Evolutionary conservation across 30 jellyfish, hydroid and myxozoan species (phyloP).

Genomic region (Hydractinia echinata): DNA sequence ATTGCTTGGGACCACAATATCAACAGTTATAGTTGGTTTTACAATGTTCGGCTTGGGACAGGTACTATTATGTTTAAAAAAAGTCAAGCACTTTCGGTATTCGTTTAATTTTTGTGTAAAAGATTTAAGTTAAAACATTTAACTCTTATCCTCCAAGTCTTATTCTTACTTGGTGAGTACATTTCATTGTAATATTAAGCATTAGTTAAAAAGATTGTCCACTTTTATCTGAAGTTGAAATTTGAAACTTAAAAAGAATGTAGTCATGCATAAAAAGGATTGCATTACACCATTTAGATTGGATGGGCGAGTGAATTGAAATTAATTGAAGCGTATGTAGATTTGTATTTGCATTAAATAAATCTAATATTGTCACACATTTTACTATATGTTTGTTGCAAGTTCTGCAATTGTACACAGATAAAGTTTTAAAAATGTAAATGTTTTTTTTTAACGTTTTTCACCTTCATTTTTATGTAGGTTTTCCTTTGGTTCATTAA

Average conservation of each 20-base stretch:
- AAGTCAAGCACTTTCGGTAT: background rate
- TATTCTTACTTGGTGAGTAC: no score
- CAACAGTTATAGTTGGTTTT: slow-evolving; percentile 81
- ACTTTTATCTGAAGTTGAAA: no score
- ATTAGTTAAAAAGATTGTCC: no score
- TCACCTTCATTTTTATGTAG: slow-evolving; percentile 15
- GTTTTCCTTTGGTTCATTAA: slow-evolving; percentile 81
- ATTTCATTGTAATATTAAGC: no score
- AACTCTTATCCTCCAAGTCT: no score
- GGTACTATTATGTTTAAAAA: slow-evolving; percentile 32
- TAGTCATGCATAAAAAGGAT: no score
- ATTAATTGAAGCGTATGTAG: slow-evolving; percentile 73
- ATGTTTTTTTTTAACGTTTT: background rate
- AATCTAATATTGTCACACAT: background rate
- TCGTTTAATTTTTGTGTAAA: no score
- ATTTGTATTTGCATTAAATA: background rate
- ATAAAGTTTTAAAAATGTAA: background rate
- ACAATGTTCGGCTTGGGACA: slow-evolving; percentile 79
- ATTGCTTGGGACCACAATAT: slow-evolving; percentile 70
- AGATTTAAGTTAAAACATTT: no score
- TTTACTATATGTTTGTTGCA: background rate
- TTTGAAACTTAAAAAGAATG: no score
- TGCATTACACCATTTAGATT: slow-evolving; percentile 18
- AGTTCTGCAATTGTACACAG: background rate
- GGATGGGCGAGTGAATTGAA: slow-evolving; percentile 44